Base-by-base conservation (phyloP, 53 echinoderm and acorn worm species). In the Patiria pectinifera region DNA sequence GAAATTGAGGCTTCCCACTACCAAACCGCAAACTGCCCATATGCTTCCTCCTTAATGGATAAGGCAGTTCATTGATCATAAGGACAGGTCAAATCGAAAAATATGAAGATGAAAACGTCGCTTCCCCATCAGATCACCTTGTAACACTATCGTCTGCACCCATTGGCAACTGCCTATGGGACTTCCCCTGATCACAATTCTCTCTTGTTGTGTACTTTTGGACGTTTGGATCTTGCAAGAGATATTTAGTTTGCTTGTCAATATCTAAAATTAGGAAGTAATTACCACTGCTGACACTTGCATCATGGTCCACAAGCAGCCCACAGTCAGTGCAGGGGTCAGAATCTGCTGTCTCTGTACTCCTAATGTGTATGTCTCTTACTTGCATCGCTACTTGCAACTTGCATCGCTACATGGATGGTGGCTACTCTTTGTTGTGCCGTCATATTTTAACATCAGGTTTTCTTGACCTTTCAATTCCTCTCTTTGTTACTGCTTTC, bases 1-100 rank as follows among this genome's bases (percentile, higher is more conserved):
- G 87, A 47, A 94, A 75, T 45, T 91, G 63, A 12, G 88, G 95
- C 53, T 95, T 95, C n/a, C 76, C 78, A 15, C 47, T 82, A 44
- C 95, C 93, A 90, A 93, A 93, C 95, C 82, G 87, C 48, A 95
- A 62, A 13, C 91, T 91, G 72, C 92, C 93, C 58, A 95, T 35
- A 35, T 92, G 61, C 69, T 85, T 69, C n/a, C 89, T 13, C 79
- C 89, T 80, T 3, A 89, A 18, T 80, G 80, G 26, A 80, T 89
- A 89, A 60, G 89, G 89, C 18, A 89, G 80, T 44, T 89, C 89
- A 89, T 89, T 89, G 6, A 89, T 9, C 89, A 89, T 89, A 10
- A 89, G 78, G 4, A 89, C 8, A 0, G 89, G 89, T 80, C 80
- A 89, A 79, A 80, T 89, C 9, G 89, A 89, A 59, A 61, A 89